Evolutionary conservation across 2,797 vertebrate genomes (phyloP).

Genomic region (Silurus lanzhouensis): DNA sequence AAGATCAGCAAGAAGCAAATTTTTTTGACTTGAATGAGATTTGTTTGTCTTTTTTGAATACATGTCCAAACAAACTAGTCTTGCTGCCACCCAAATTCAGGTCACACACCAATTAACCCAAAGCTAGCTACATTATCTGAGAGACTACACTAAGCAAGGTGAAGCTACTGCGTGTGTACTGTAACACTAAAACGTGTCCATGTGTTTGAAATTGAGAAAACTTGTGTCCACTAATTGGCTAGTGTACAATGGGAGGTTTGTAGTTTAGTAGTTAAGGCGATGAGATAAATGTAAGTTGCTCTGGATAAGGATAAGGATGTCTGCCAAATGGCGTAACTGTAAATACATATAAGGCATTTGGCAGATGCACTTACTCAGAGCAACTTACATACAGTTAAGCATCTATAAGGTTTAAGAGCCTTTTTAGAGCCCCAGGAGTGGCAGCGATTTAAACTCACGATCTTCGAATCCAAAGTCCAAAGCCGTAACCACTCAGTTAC

Average conservation of each 20-base stretch:
- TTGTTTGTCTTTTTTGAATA: neutral
- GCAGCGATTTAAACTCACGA: no score
- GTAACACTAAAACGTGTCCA: neutral
- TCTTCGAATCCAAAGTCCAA: no score
- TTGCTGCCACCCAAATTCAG: neutral
- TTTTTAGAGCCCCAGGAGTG: no score
- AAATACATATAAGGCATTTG: no score
- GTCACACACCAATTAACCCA: neutral
- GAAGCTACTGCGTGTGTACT: neutral
- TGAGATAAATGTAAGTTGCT: no score
- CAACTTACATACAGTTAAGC: no score
- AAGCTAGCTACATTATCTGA: neutral
- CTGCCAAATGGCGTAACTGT: no score
- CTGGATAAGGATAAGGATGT: no score
- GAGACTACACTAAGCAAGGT: neutral
- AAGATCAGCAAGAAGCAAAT: neutral
- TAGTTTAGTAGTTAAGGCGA: no score
- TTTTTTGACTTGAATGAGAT: neutral
- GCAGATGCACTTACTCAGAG: no score
- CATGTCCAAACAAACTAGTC: neutral
- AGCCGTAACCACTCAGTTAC: no score
- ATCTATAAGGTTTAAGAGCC: no score
- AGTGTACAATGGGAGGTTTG: neutral
- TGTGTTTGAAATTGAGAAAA: neutral
- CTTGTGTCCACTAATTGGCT: neutral